Percentiles rank a stretch among this genome's conserved stretches.
Evolutionary conservation across 2,888 invertebrate species (phyloP).

Genomic region (Drosophila robusta): DNA sequence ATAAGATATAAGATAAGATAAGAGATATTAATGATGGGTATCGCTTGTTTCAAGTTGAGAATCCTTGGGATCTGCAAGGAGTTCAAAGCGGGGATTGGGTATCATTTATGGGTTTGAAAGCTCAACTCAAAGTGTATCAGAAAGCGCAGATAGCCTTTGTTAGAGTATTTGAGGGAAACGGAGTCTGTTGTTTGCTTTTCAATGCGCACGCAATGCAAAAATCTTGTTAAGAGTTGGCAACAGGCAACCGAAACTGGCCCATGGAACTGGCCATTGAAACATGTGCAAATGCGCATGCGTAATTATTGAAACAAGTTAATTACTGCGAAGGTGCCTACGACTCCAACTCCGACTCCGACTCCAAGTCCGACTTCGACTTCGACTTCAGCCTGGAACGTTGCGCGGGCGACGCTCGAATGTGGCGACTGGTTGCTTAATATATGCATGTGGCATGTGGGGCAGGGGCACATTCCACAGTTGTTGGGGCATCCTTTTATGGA

Average conservation of each 20-base stretch:
- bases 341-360: slow-evolving; percentile 33
- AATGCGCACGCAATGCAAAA: slow-evolving; percentile 80
- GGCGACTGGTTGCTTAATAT: slow-evolving; percentile 67
- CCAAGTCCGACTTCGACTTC: slow-evolving; percentile 3
- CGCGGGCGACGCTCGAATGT: slow-evolving; percentile 48
- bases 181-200: slow-evolving; percentile 41
- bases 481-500: slow-evolving; percentile 70
- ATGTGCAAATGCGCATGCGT: slow-evolving; percentile 81
- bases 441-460: slow-evolving; percentile 59
- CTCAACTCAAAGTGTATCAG: not conserved
- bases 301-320: slow-evolving; percentile 82
- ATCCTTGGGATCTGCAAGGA: too few species aligned
- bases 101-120: too few species aligned
- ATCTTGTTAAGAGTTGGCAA: slow-evolving; percentile 73
- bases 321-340: slow-evolving; percentile 73
- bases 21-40: too few species aligned
- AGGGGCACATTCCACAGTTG: slow-evolving; percentile 61
- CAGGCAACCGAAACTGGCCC: slow-evolving; percentile 23
- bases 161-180: slow-evolving; percentile 46
- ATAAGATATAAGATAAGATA: too few species aligned
- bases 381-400: slow-evolving; percentile 11
- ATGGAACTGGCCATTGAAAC: slow-evolving; percentile 53
- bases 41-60: too few species aligned
- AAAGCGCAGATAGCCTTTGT: not conserved
- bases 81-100: too few species aligned